Evolutionary conservation across 1,140 invertebrate species (phyloP), one percentile per base, ranked within the genome.

Genomic region (Neodiprion virginianus): DNA sequence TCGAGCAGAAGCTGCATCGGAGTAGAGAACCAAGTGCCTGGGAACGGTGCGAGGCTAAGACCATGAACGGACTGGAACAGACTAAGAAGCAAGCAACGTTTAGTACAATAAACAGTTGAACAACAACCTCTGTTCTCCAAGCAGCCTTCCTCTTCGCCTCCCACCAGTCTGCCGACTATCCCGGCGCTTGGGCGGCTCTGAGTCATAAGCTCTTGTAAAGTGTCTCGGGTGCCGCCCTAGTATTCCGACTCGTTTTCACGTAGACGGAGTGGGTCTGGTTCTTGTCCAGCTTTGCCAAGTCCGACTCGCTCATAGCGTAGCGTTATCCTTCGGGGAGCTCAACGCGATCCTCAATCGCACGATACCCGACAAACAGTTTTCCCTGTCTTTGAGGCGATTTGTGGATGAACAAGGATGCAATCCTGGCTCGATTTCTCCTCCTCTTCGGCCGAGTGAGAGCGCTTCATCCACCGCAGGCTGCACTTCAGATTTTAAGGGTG

Each of bases 91-190:
- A 61, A 61, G 53, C 8, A 61, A 61, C 53, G 53, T 61, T 61
- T 61, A 61, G 53, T 61, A 61, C 53, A 61, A 61, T 61, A 61
- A 61, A 61, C 53, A 61, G 53, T 61, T 61, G 53, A 61, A 61
- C 53, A 61, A 61, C 53, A 61, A 61, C 53, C 53, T 14, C 53
- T 61, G 53, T 61, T 61, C 53, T 61, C 53, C 53, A 40, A 40
- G 53, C 53, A 7, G 53, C 53, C n/a, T 61, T 17, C 53, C 53
- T 61, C 53, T 8, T 12, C 53, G 53, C 28, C 28, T 40, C 28
- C 28, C 28, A 40, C 28, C 28, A 40, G 1, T 5, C 28, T 1
- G 28, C 5, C 28, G 28, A 40, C 28, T 61, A 61, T 17, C 53
- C 53, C 28, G 1, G 5, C 28, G 28, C 28, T 40, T 40, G 28